phyloP scores from a whole-genome alignment of 2,797 vertebrate species.

The Phoxinus dragarum region DNA sequence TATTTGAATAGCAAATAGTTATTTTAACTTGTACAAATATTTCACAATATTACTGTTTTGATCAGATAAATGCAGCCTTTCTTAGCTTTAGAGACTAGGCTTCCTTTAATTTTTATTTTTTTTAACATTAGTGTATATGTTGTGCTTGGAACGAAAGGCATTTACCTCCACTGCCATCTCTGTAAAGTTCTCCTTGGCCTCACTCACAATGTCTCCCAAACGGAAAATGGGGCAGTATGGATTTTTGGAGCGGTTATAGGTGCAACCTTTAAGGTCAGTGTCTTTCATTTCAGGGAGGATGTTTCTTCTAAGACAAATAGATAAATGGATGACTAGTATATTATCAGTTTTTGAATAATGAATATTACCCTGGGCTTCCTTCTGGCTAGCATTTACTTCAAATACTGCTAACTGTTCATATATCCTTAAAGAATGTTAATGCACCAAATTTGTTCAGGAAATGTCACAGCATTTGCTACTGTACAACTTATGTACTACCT shows the following conservation, averaged over 20 bases:
- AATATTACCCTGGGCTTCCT: neutral
- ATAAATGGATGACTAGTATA: neutral
- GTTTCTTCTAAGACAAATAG: slow-evolving; percentile 79
- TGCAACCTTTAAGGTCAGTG: slow-evolving; percentile 82
- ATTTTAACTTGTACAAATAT: neutral
- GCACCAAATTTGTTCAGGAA: neutral
- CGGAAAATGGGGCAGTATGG: slow-evolving; percentile 91
- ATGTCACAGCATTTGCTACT: neutral
- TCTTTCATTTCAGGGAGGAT: slow-evolving; percentile 81
- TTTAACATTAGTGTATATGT: neutral
- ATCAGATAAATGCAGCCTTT: neutral
- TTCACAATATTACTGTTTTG: neutral
- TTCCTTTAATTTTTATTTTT: neutral
- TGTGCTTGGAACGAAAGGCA: neutral
- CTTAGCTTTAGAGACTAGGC: neutral
- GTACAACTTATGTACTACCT: slow-evolving; percentile 70
- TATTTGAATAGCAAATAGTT: neutral
- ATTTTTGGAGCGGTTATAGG: slow-evolving; percentile 78
- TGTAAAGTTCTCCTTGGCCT: slow-evolving; percentile 85
- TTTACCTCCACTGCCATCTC: slow-evolving; percentile 87
- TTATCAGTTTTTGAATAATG: neutral
- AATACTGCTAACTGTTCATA: neutral
- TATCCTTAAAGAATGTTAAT: neutral
- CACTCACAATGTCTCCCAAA: slow-evolving; percentile 80
- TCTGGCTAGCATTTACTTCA: neutral